Evolutionary conservation across 2,888 invertebrate species (phyloP).

Genomic region (Aromia moschata): DNA sequence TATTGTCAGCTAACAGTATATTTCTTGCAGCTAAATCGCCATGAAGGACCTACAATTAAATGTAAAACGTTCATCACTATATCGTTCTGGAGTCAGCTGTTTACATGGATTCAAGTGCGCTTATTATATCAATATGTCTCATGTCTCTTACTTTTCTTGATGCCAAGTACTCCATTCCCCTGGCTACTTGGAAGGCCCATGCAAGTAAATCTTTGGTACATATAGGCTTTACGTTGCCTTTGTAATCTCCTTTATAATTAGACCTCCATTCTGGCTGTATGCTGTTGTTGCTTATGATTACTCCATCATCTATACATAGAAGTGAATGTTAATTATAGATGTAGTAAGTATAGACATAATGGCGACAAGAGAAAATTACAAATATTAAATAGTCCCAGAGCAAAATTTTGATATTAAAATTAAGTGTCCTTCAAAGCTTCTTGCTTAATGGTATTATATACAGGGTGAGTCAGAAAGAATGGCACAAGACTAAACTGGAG

Average conservation of each 20-base stretch:
- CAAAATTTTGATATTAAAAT: no score
- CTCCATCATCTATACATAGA: slow-evolving; percentile 58
- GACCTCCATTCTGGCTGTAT: slow-evolving; percentile 82
- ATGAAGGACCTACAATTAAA: slow-evolving; percentile 73
- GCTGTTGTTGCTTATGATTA: slow-evolving; percentile 67
- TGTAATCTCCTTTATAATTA: slow-evolving; percentile 82
- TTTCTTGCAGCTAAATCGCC: slow-evolving; percentile 93
- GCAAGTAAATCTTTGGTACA: slow-evolving; percentile 86
- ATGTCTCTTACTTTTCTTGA: slow-evolving; percentile 75
- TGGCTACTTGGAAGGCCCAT: slow-evolving; percentile 92
- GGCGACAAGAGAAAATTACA: no score
- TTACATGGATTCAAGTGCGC: no score
- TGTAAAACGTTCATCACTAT: background rate
- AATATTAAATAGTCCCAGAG: no score
- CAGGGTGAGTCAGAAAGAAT: no score
- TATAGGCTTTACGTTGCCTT: slow-evolving; percentile 74
- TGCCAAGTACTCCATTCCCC: slow-evolving; percentile 95
- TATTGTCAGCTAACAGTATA: slow-evolving; percentile 86
- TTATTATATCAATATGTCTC: no score
- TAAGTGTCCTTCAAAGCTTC: no score
- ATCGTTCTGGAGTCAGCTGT: background rate
- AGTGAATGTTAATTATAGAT: no score
- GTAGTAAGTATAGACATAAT: no score
- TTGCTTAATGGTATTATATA: no score
- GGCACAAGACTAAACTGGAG: no score